Conservation (phyloP, 2,888 invertebrate genomes). For the Noctua comes region DNA sequence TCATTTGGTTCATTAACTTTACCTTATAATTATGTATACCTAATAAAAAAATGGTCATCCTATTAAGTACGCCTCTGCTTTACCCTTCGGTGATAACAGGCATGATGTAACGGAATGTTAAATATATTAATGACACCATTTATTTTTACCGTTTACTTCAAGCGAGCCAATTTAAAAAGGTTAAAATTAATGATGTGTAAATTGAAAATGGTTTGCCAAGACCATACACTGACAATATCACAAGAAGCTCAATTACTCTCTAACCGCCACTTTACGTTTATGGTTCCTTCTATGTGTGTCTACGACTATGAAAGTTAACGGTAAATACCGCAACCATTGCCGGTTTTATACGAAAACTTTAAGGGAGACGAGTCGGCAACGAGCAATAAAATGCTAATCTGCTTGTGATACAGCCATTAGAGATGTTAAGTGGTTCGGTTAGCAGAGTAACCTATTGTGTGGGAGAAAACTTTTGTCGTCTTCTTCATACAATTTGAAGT, state of each 20-base stretch:
- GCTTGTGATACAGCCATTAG: conserved; percentile 33
- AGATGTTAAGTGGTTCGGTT: conserved; percentile 7
- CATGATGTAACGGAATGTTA: background rate
- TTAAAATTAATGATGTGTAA: background rate
- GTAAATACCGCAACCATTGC: conserved; percentile 34
- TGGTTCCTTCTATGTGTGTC: conserved; percentile 16
- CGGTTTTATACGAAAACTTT: conserved; percentile 44
- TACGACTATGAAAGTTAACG: conserved; percentile 48
- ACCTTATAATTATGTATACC: too few species aligned
- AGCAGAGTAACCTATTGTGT: background rate
- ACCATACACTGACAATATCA: background rate
- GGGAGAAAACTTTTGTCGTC: background rate
- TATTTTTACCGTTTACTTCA: background rate
- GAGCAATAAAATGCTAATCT: conserved; percentile 50
- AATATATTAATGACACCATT: background rate
- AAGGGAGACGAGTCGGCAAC: conserved; percentile 16
- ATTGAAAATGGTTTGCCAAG: background rate
- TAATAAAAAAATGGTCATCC: too few species aligned
- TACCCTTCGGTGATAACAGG: background rate
- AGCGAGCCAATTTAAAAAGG: background rate
- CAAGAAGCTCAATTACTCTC: conserved; percentile 11
- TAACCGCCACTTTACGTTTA: conserved; percentile 24
- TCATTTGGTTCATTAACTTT: background rate
- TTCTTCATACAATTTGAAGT: background rate
- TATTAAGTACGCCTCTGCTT: background rate